A percentile compares a stretch with the other conserved stretches of the same genome.
Evolutionary conservation across 1,140 invertebrate species (phyloP).

Genomic region (Drosophila subpulchrella): DNA sequence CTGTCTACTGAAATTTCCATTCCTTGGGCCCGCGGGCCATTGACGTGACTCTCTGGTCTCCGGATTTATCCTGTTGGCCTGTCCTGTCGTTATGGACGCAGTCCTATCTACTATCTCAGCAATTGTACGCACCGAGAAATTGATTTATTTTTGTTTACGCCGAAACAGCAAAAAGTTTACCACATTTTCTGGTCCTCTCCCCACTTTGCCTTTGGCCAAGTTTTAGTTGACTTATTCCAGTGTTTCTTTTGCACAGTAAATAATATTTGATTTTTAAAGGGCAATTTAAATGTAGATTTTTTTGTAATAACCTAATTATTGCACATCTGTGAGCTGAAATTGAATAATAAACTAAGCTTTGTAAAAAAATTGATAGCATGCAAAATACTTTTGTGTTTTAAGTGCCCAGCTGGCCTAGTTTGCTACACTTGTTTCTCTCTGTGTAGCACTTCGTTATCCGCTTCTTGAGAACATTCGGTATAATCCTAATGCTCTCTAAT

Average conservation of each 20-base stretch:
- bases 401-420: background rate
- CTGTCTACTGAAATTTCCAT: slow-evolving; percentile 30
- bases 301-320: too few relatives aligned
- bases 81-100: slow-evolving; percentile 65
- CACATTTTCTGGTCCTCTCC: slow-evolving; percentile 19
- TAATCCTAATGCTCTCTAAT: slow-evolving; percentile 81
- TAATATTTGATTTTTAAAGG: background rate
- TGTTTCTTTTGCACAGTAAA: slow-evolving; percentile 11
- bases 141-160: slow-evolving; percentile 81
- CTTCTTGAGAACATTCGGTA: slow-evolving; percentile 46
- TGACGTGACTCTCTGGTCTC: slow-evolving; percentile 47
- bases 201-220: slow-evolving; percentile 17
- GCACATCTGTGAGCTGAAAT: too few relatives aligned
- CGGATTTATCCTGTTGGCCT: slow-evolving; percentile 35
- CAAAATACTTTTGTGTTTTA: too few relatives aligned
- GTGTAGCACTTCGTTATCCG: slow-evolving; percentile 46
- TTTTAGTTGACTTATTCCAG: slow-evolving; percentile 36
- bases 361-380: too few relatives aligned
- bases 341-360: too few relatives aligned
- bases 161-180: slow-evolving; percentile 61
- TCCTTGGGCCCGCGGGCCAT: slow-evolving; percentile 48
- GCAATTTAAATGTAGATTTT: background rate
- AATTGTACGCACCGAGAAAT: slow-evolving; percentile 67
- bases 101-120: slow-evolving; percentile 33
- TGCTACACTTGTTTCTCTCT: background rate